Base-by-base conservation (phyloP, 2,113 vertebrate species). In the Pandion haliaetus region DNA sequence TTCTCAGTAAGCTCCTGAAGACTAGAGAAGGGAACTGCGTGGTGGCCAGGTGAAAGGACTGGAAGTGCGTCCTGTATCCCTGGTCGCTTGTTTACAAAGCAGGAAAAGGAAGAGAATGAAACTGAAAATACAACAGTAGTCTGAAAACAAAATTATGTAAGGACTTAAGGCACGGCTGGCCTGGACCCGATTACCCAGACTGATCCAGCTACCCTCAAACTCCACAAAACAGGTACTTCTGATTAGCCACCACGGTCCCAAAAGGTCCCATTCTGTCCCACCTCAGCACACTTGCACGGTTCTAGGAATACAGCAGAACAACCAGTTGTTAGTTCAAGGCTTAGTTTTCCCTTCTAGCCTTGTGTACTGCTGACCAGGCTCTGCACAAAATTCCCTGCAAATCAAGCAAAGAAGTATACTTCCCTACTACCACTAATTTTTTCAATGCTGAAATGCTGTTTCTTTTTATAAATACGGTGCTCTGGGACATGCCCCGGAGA, bases 91-190 rank as follows among this genome's bases (percentile, higher is more conserved):
- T 18, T 36, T 29, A 44, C 5, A 6, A 25, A 78, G 8, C 9
- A 28, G 31, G 25, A 38, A 13, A 69, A 31, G 23, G 13, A 74
- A 74, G 18, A 40, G 26, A 79, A 13, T 5, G 19, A 55, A 79
- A 80, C 5, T 9, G 14, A 54, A 82, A 86, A 47, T 2, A 47
- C 9, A 61, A 6, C 7, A 42, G 32, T 1, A 17, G 21, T 3
- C n/a, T 50, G 66, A 62, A 80, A 84, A 45, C 8, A 58, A 54
- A 83, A 26, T 2, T 14, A 12, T 0, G 1, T 21, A 14, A 40
- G 12, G 50, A 8, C 4, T 66, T 40, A 4, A 0, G 24, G 19
- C 17, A 18, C 0, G 5, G 44, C 3, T 81, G 65, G 17, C 17
- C 18, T 62, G 5, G 54, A 78, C 45, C 34, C 3, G 24, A 12